Base-by-base conservation (phyloP, 2,888 invertebrate species). In the Ophioninae sp. region DNA sequence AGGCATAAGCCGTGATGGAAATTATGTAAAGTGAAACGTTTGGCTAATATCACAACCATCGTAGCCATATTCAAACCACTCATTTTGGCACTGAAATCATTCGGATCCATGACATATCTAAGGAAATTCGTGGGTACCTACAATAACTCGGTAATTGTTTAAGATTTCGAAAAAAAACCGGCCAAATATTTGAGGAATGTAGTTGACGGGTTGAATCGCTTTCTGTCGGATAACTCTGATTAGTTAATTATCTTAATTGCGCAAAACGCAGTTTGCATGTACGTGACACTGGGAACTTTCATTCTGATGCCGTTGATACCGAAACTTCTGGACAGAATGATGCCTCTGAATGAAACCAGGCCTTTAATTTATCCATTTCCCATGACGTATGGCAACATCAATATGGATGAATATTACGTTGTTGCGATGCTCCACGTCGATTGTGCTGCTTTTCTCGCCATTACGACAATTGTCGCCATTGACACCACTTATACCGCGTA, bases 291-390 rank as follows among this genome's bases (percentile, higher is more conserved):
- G 57, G 73, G 50, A 2, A 56, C 75, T 23, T 86, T 74, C 57
- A 10, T 83, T 2, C 50, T 80, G 7, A 79, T 82, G 75, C 83
- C 86, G 8, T 10, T 65, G 37, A 39, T 78, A 13, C 82, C 82
- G 2, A 83, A 61, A 41, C 23, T 86, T 20, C 39, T 86, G 37
- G 85, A 86, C 37, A 41, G 70, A 7, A 44, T 80, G 21, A 57
- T 59, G 69, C 86, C 86, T n/a, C 78, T 85, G 2, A 86, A 86
- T 57, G 81, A 74, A 74, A 74, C 86, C 5, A 70, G 86, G 21
- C 39, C 79, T 2, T 17, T 7, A 17, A 20, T 62, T 10, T 61
- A 70, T 50, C 81, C 62, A 1, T 20, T 79, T 13, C 81, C 84
- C 1, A 30, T 72, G 1, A 67, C 75, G 21, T 84, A 84, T n/a